Conservation (phyloP, 2,113 vertebrate genomes). For the Antennarius striatus region DNA sequence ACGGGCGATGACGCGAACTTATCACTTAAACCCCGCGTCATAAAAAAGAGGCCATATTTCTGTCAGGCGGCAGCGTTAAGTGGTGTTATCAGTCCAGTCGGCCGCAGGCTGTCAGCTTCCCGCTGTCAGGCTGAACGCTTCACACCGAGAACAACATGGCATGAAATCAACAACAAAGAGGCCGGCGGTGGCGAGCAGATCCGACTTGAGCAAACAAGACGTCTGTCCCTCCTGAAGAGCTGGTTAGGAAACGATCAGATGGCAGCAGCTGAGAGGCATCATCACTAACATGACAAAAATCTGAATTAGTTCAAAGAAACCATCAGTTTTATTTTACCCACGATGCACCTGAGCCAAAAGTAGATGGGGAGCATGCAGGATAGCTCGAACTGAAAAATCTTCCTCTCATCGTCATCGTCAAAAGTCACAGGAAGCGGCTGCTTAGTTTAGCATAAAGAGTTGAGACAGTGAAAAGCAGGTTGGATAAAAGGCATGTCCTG, state of each 20-base stretch:
- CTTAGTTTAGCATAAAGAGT: too few species aligned
- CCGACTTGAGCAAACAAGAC: conserved; percentile 76
- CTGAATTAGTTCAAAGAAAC: too few species aligned
- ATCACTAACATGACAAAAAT: too few species aligned
- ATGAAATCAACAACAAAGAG: conserved; percentile 91
- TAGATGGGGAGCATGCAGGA: too few species aligned
- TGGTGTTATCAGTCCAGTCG: conserved; percentile 38
- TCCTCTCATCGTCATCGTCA: too few species aligned
- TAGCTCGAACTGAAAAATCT: too few species aligned
- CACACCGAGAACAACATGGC: conserved; percentile 82
- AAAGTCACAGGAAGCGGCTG: too few species aligned
- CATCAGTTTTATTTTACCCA: too few species aligned
- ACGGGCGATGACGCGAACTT: conserved; percentile 80
- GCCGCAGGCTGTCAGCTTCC: conserved; percentile 22
- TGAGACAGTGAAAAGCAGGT: too few species aligned
- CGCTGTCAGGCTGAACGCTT: neutral
- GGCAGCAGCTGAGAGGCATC: neutral
- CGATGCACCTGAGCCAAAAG: too few species aligned
- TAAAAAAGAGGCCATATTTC: conserved; percentile 43
- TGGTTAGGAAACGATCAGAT: conserved; percentile 84
- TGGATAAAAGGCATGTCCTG: too few species aligned
- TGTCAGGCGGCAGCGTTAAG: conserved; percentile 32
- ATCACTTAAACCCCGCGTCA: conserved; percentile 43
- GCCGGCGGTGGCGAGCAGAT: neutral
- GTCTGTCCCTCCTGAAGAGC: conserved; percentile 78